A percentile compares a stretch with the other conserved stretches of the same genome.
Conservation (phyloP, 1,140 invertebrate genomes). For the Globodera rostochiensis region DNA sequence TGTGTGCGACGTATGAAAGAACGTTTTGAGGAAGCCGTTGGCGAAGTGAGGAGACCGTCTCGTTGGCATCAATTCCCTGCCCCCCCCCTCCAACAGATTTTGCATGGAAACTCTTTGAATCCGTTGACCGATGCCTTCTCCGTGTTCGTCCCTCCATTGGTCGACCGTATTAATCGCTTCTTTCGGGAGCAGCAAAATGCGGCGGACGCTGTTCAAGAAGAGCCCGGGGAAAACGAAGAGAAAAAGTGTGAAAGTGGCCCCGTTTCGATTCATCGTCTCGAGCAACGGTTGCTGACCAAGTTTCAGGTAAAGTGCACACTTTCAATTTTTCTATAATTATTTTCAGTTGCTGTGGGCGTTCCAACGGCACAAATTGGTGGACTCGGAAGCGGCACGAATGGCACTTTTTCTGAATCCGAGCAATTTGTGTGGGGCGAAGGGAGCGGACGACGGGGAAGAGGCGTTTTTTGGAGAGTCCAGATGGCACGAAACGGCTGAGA, state of each 20-base stretch:
- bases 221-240: constrained; percentile 1
- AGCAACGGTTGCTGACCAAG: background rate
- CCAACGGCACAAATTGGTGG: constrained; percentile 16
- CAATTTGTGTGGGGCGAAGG: constrained; percentile 2
- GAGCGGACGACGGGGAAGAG: background rate
- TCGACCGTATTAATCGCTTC: constrained; percentile 4
- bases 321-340: background rate
- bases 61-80: background rate
- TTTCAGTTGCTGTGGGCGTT: constrained; percentile 15
- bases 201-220: background rate
- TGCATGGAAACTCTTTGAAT: background rate
- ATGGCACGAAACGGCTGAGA: constrained; percentile 12
- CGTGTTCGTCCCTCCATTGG: constrained; percentile 1
- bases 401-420: constrained; percentile 28
- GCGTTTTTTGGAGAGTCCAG: background rate
- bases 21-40: constrained; percentile 21
- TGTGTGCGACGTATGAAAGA: constrained; percentile 8
- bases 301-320: background rate
- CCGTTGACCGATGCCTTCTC: background rate
- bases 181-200: background rate
- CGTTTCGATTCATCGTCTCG: background rate
- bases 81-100: background rate
- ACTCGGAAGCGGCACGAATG: constrained; percentile 1
- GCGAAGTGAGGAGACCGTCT: constrained; percentile 1
- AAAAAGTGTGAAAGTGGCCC: background rate